These are phyloP conservation scores for Charaxes varanes DNA, from an alignment of 1,140 invertebrate genomes.

Conservation along the genomic window DNA sequence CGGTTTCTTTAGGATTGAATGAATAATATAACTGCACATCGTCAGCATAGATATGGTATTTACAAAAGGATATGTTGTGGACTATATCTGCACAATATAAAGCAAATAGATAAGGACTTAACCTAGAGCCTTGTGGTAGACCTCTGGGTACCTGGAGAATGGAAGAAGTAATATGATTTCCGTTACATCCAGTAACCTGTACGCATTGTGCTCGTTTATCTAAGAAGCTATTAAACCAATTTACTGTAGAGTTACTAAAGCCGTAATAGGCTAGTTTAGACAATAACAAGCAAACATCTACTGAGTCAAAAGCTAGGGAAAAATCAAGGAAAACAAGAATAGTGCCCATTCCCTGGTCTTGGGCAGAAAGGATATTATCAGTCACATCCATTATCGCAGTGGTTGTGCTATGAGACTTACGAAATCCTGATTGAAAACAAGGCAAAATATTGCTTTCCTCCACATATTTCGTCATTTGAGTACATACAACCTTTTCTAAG, in stretches of 20 bases:
- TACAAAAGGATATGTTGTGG: background rate
- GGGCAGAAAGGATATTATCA: conserved; percentile 7
- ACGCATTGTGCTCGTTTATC: conserved; percentile 1
- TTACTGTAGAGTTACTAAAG: background rate
- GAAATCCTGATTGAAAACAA: conserved; percentile 6
- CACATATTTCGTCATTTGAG: conserved; percentile 4
- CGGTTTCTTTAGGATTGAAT: background rate
- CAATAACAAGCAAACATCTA: background rate
- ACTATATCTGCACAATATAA: conserved; percentile 5
- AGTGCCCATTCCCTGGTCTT: conserved; percentile 3
- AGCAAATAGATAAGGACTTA: background rate
- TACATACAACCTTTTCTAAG: conserved; percentile 4
- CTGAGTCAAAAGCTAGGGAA: conserved; percentile 9
- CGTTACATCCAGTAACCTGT: background rate
- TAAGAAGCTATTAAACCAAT: conserved; percentile 9
- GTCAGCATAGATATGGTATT: conserved; percentile 7
- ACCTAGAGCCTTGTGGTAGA: background rate
- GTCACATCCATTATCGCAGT: conserved; percentile 6
- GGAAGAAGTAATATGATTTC: background rate
- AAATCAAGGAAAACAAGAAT: conserved; percentile 12
- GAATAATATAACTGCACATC: conserved; percentile 9
- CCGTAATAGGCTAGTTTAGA: conserved; percentile 12
- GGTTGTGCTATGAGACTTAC: conserved; percentile 7
- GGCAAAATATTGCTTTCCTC: conserved; percentile 8
- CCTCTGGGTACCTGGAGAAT: background rate